These are phyloP conservation scores for Ellobium chinense DNA, from an alignment of 2,888 invertebrate species.

Conservation along the genomic window DNA sequence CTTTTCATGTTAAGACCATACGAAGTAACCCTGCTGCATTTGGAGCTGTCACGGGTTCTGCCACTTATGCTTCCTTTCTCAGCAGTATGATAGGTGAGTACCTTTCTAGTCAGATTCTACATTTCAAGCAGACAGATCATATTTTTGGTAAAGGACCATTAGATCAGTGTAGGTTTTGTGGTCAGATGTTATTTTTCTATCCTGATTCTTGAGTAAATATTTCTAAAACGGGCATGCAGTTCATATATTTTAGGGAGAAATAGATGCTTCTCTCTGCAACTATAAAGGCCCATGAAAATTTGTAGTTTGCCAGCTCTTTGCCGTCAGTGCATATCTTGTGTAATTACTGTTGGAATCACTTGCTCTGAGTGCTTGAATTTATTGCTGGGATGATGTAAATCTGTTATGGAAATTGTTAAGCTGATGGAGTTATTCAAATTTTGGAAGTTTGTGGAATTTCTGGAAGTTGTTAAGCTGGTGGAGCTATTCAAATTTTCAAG, in stretches of 20 bases:
- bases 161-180: background rate
- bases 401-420: no score
- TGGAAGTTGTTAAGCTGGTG: no score
- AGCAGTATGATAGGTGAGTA: conserved; percentile 79
- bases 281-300: no score
- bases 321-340: no score
- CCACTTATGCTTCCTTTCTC: conserved; percentile 81
- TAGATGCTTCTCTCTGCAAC: no score
- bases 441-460: no score
- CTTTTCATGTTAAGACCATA: conserved; percentile 77
- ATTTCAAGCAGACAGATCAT: background rate
- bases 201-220: background rate
- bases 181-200: background rate
- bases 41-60: conserved; percentile 81
- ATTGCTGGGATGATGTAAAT: no score
- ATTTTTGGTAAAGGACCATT: background rate
- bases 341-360: no score
- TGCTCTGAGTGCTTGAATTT: no score
- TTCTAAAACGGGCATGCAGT: background rate
- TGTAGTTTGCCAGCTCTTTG: no score
- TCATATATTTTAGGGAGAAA: background rate
- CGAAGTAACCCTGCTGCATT: conserved; percentile 81
- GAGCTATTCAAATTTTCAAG: no score
- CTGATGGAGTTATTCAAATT: no score
- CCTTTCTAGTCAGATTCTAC: background rate